Percentiles rank a stretch among this genome's conserved stretches.
Evolutionary conservation across 2,888 invertebrate species (phyloP).

Genomic region (Neocrepidodera transversa): DNA sequence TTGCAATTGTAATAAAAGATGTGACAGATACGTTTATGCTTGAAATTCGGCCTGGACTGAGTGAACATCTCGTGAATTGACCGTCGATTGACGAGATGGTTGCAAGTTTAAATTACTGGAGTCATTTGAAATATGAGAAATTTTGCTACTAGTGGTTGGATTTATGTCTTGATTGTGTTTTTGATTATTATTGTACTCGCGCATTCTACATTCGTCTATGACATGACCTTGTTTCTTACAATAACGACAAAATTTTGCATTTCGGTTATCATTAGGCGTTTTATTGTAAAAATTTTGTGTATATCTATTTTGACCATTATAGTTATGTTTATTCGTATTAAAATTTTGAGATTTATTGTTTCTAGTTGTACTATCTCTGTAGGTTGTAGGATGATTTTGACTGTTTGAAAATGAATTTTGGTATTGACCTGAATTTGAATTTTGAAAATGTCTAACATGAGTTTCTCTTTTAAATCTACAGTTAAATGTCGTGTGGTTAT

Average conservation of each 20-base stretch:
- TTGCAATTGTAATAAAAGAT: too few species aligned
- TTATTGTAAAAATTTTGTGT: background rate
- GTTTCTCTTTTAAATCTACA: conserved; percentile 19
- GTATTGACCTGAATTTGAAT: background rate
- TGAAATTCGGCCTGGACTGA: conserved; percentile 25
- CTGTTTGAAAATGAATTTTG: background rate
- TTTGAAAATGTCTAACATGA: conserved; percentile 1
- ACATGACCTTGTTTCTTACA: conserved; percentile 38
- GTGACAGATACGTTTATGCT: conserved; percentile 26
- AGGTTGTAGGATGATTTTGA: too few species aligned
- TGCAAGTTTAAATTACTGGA: conserved; percentile 14
- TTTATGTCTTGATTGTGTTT: too few species aligned
- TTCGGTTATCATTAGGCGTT: background rate
- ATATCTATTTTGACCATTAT: too few species aligned
- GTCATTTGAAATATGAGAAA: too few species aligned
- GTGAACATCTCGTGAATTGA: conserved; percentile 17
- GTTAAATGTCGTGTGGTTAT: conserved; percentile 27
- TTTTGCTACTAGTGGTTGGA: background rate
- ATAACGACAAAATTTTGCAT: conserved; percentile 28
- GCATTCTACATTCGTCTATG: conserved; percentile 37
- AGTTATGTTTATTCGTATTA: too few species aligned
- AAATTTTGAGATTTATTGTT: too few species aligned
- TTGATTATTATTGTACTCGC: conserved; percentile 34
- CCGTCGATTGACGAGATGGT: conserved; percentile 19
- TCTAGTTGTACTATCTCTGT: too few species aligned